Base-by-base conservation (phyloP, 2,888 invertebrate genomes). In the Platycheirus albimanus region DNA sequence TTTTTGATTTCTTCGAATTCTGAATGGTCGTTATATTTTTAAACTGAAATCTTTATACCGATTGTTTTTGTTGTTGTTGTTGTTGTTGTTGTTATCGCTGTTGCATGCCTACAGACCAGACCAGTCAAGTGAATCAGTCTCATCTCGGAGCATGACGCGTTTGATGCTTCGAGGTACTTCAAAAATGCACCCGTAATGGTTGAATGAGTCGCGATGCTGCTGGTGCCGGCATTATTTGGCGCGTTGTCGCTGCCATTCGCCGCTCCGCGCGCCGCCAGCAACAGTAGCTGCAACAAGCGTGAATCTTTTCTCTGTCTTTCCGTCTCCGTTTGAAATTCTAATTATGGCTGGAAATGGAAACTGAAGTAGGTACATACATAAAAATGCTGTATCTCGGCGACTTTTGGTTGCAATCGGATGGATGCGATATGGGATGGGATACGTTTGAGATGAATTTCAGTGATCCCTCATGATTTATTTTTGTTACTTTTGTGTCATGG, bases 271-370 rank as follows among this genome's bases (percentile, higher is more conserved):
- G 24, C 19, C 11, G 19, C 47, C 10, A 49, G 28, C 49, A 17
- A 58, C 24, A 24, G 24, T 24, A 24, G 24, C 24, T 4, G 24
- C 24, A 24, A 24, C 24, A 20, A 58, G 47, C 64, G 13, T 47
- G 11, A 49, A 51, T 67, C 3, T 67, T 8, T 6, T 13, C 2
- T 41, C 38, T 36, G n/a, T 3, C 8, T 54, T 33, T 54, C 41
- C 41, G 30, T 45, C 45, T 61, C 38, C 38, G 52, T 61, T 33
- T 45, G 67, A 63, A 49, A 54, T 41, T 52, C 13, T 17, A 74
- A 79, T 74, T 79, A 41, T 41, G 51, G 61, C 74, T 79, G 78
- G 74, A 79, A 67, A 61, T 79, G 78, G 74, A 79, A 67, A 61
- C 38, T 13, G 33, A 5, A 33, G 28, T 17, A n/a, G n/a, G n/a